Evolutionary conservation across 2,113 vertebrate genomes (phyloP).

Genomic region (Vicugna pacos): DNA sequence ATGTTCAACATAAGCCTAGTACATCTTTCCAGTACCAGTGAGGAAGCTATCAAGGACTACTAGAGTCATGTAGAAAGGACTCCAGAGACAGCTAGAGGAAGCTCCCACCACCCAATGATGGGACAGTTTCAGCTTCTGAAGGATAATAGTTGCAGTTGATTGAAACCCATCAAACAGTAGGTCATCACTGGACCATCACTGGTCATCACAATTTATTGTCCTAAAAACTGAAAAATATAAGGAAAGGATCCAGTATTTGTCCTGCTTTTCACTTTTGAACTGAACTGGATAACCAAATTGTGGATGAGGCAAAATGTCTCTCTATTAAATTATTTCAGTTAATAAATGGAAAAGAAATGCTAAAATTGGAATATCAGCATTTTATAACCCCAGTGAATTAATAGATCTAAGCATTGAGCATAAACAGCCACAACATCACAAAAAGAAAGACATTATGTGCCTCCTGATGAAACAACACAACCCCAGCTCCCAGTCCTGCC

Average conservation of each 20-base stretch:
- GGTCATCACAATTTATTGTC: neutral
- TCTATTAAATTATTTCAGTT: neutral
- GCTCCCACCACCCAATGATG: neutral
- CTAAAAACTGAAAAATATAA: neutral
- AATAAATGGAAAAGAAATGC: neutral
- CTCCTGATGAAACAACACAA: neutral
- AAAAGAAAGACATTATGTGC: neutral
- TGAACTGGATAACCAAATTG: neutral
- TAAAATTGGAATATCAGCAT: neutral
- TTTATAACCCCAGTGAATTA: neutral
- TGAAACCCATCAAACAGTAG: neutral
- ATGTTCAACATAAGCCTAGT: neutral
- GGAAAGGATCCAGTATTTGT: neutral
- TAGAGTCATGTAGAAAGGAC: neutral
- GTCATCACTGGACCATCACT: neutral
- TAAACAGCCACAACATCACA: neutral
- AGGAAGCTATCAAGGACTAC: neutral
- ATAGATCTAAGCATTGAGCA: neutral
- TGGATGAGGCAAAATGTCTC: neutral
- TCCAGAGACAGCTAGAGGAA: neutral
- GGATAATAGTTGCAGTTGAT: neutral
- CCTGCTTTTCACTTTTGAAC: neutral
- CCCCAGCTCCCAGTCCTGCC: neutral
- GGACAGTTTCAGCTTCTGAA: neutral
- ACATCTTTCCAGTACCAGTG: neutral